These are phyloP conservation scores for Sinelater perroti DNA, from an alignment of 2,888 invertebrate genomes.

Conservation along the genomic window DNA sequence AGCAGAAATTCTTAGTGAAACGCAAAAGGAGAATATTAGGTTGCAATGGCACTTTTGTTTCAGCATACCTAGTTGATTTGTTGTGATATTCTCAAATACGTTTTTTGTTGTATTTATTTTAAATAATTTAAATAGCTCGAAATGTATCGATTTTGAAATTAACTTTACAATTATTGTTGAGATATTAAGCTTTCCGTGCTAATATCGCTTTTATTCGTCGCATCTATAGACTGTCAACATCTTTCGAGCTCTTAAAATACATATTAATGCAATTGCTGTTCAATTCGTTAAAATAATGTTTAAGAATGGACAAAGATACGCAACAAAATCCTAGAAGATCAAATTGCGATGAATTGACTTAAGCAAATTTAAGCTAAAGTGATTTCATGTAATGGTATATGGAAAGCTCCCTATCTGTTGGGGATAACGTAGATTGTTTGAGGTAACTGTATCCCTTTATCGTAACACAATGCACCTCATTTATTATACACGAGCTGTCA, in stretches of 20 bases:
- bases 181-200: too few species aligned
- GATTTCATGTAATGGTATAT: conserved; percentile 25
- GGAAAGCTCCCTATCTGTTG: conserved; percentile 25
- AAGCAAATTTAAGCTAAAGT: conserved; percentile 25
- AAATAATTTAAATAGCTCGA: too few species aligned
- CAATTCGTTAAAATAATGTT: background rate
- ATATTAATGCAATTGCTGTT: background rate
- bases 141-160: too few species aligned
- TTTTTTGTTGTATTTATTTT: too few species aligned
- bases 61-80: too few species aligned
- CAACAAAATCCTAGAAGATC: conserved; percentile 7
- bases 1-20: conserved; percentile 1
- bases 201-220: too few species aligned
- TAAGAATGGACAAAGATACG: background rate
- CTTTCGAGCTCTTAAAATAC: background rate
- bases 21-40: too few species aligned
- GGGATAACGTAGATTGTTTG: conserved; percentile 36
- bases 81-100: too few species aligned
- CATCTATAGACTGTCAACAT: too few species aligned
- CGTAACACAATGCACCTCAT: conserved; percentile 36
- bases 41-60: too few species aligned
- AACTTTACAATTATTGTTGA: too few species aligned
- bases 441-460: conserved; percentile 35
- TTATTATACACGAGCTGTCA: conserved; percentile 32
- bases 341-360: conserved; percentile 16